Evolutionary conservation across 2,888 invertebrate genomes (phyloP), one percentile per base, ranked within the genome.

Genomic region (Tridacna gigas): DNA sequence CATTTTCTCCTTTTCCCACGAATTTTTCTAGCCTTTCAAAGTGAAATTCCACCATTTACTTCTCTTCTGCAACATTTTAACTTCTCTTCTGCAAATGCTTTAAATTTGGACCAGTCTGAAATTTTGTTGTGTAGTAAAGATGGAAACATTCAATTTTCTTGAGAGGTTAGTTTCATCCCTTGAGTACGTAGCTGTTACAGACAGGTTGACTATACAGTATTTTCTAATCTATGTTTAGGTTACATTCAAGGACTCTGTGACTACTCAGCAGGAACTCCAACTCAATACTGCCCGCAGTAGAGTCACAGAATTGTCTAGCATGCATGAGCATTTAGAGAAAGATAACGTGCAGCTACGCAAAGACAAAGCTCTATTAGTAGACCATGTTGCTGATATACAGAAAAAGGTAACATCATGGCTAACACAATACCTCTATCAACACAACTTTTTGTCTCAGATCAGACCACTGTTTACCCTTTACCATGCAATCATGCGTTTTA

Each of bases 381-480:
- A 94, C 78, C 94, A 94, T 86, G 93, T 94, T 15, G 92, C 93
- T 26, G 94, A 94, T 28, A 86, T 94, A 9, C 94, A 94, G 86
- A 91, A 89, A 66, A 92, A 94, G 94, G 94, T 94, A 45, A 22
- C 3, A 20, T 9, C 3, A 56, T 3, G 56, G 56, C 11, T 56
- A 5, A 56, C 56, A 3, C 56, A 20, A 20, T 56, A 3, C 56
- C 56, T 20, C 11, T 56, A 1, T 20, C 56, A 3, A 56, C 51
- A 51, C 11, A 51, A 13, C 51, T 51, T 3, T 20, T 4, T 37
- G 37, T 37, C 2, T 7, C 37, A 37, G 2, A 56, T 15, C 56
- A 56, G 56, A 56, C 11, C 18, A 56, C 56, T 56, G 1, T 56
- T 3, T 5, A 56, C 15, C 56, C 56, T 56, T 3, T 51, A 51